Evolutionary conservation across 2,888 invertebrate species (phyloP).

Genomic region (Mamestra brassicae): DNA sequence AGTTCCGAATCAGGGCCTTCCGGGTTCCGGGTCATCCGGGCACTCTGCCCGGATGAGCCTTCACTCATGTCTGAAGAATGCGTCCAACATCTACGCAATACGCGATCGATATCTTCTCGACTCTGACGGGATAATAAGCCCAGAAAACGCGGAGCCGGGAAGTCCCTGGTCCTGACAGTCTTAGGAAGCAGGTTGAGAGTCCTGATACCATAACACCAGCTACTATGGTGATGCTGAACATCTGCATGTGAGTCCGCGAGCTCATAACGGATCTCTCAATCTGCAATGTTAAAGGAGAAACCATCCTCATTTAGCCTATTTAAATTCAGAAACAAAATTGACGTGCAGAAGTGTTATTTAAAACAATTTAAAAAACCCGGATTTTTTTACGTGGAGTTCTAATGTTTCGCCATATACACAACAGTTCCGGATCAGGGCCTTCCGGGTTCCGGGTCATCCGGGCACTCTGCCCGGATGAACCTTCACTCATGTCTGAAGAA

Average conservation of each 20-base stretch:
- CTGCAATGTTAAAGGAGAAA: background rate
- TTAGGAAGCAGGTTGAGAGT: background rate
- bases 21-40: background rate
- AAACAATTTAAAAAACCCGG: too few species aligned
- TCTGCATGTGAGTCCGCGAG: background rate
- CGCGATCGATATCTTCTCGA: background rate
- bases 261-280: background rate
- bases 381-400: too few species aligned
- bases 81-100: background rate
- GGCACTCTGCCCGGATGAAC: background rate
- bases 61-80: background rate
- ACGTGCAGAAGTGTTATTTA: too few species aligned
- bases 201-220: background rate
- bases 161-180: background rate
- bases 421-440: background rate
- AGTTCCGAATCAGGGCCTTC: background rate
- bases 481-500: background rate
- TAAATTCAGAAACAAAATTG: too few species aligned
- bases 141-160: too few species aligned
- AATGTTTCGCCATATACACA: too few species aligned
- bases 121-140: background rate
- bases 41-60: background rate
- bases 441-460: slow-evolving; percentile 2
- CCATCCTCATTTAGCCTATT: too few species aligned
- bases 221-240: background rate